Evolutionary conservation across 2,113 vertebrate genomes (phyloP).

Genomic region (Eubucco bourcierii): DNA sequence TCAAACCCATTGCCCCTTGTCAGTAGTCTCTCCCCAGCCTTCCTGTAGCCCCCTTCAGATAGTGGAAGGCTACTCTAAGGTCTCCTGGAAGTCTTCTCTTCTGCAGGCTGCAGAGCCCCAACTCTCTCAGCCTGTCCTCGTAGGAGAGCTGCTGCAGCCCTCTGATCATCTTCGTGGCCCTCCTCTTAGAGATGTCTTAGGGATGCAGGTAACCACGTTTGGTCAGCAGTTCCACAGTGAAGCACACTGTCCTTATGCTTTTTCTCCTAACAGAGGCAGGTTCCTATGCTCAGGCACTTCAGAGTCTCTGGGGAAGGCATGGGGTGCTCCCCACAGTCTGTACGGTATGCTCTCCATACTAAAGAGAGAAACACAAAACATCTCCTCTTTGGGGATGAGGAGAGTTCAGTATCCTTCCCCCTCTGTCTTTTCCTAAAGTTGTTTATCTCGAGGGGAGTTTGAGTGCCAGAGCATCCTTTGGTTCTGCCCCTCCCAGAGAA

Average conservation of each 20-base stretch:
- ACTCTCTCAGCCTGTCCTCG: no score
- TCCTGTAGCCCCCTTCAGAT: no score
- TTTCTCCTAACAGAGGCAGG: not conserved
- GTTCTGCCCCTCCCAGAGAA: not conserved
- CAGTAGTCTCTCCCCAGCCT: no score
- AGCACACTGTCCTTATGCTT: not conserved
- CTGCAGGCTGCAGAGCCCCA: no score
- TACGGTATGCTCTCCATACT: not conserved
- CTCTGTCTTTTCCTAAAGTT: not conserved
- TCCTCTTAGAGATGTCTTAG: no score
- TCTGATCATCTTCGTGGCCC: no score
- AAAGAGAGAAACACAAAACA: rapidly evolving
- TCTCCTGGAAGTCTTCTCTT: no score
- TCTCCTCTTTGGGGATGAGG: not conserved
- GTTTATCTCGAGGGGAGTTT: not conserved
- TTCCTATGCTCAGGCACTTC: not conserved
- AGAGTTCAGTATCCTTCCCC: not conserved
- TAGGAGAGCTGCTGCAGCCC: no score
- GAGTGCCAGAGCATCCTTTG: not conserved
- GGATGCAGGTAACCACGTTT: not conserved
- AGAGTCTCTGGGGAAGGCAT: not conserved
- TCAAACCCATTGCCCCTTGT: no score
- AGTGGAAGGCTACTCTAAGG: no score
- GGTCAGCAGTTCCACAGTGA: not conserved
- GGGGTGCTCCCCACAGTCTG: no score